Evolutionary conservation across 2,888 invertebrate species (phyloP), one percentile per base, ranked within the genome.

Genomic region (Heliconius ethilla): DNA sequence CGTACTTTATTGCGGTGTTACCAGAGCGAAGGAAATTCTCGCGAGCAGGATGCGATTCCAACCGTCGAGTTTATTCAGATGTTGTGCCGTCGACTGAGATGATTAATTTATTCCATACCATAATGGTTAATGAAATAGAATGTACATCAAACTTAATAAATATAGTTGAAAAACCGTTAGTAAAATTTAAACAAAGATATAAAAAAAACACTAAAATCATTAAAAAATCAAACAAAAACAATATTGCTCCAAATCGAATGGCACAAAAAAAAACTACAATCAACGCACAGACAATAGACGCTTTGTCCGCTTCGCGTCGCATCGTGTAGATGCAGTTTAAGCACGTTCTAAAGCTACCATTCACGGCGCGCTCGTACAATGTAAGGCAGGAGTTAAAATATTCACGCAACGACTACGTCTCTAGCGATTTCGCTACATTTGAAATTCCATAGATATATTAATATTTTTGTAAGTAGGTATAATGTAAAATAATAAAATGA

Each of bases 301-400:
- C 75, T 69, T 37, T 67, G 75, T 59, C 29, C 67, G 55, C 18
- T 15, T 33, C 25, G 25, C 18, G 70, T 62, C 67, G 67, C 37
- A 33, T 33, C 63, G 55, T 40, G 70, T 62, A 70, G 70, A 70
- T 65, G 74, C 62, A 76, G 69, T 59, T 76, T 67, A 75, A 75
- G 55, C 70, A 70, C 37, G 62, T 62, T 55, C 70, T 74, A 74
- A 74, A 45, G 74, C 74, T 74, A 29, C 74, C 75, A 78, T 76
- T 75, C 78, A 76, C 45, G 40, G 37, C 15, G 25, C 78, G 63
- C 72, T 63, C 55, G 45, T 40, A 67, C 73, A 29, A 25, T 65
- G 76, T 73, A 78, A 69, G 22, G 62, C 69, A 22, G 10, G 37
- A 33, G 73, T 76, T 63, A 76, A 40, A 78, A 67, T 76, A 78